Conservation (phyloP, 2,113 vertebrate genomes). For the Hiodon tergisus region DNA sequence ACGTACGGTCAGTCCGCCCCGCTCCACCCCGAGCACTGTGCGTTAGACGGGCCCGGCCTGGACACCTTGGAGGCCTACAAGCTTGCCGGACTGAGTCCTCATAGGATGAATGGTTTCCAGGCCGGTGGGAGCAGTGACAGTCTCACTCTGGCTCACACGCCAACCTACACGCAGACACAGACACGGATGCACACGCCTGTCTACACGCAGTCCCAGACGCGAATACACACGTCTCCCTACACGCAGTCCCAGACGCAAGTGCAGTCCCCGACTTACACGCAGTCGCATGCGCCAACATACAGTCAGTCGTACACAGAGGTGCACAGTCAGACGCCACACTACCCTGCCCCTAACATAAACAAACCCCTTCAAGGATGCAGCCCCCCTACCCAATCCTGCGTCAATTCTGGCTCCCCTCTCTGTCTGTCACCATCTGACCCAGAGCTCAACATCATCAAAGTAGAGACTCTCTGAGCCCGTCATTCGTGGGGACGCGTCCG, state of each 20-base stretch:
- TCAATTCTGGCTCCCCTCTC: conserved; percentile 28
- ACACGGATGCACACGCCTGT: conserved; percentile 40
- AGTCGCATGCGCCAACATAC: conserved; percentile 43
- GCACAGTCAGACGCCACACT: conserved; percentile 47
- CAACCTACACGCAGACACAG: conserved; percentile 27
- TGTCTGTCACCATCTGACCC: conserved; percentile 35
- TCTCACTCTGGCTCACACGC: conserved; percentile 42
- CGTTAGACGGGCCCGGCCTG: conserved; percentile 46
- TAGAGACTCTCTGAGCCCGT: conserved; percentile 53
- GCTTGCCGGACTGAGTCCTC: conserved; percentile 50
- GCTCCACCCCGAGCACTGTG: conserved; percentile 47
- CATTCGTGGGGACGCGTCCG: neutral
- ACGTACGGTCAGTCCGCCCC: conserved; percentile 55
- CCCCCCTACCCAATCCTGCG: conserved; percentile 32
- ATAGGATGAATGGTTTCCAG: conserved; percentile 56
- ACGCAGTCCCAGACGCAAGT: conserved; percentile 7
- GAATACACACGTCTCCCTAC: conserved; percentile 43
- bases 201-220: conserved; percentile 49
- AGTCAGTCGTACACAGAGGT: conserved; percentile 42
- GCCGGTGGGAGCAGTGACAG: conserved; percentile 48
- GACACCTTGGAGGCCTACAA: conserved; percentile 57
- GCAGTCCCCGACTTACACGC: conserved; percentile 25
- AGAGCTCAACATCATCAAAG: conserved; percentile 59
- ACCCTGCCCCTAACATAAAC: conserved; percentile 40
- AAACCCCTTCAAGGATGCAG: conserved; percentile 49